Evolutionary conservation across 2,797 vertebrate genomes (phyloP).

Genomic region (Anguilla anguilla): DNA sequence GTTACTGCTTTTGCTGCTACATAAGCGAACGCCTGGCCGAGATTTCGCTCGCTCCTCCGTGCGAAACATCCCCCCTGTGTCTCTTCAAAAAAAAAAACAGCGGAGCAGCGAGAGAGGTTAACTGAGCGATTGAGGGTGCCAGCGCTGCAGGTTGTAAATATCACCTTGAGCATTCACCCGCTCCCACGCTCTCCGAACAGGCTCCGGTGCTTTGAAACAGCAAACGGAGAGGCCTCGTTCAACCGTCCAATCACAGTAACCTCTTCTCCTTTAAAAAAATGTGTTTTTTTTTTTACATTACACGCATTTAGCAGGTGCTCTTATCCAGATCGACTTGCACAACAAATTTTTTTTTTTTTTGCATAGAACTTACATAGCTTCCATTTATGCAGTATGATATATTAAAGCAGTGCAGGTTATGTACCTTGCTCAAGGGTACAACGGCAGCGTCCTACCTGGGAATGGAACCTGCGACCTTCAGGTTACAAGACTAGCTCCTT

Average conservation of each 20-base stretch:
- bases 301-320: no score
- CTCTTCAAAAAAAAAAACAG: constrained; percentile 70
- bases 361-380: no score
- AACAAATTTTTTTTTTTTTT: no score
- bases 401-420: no score
- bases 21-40: constrained; percentile 50
- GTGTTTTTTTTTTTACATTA: no score
- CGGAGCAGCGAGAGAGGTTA: constrained; percentile 63
- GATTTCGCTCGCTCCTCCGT: constrained; percentile 54
- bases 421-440: no score
- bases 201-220: background rate
- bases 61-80: constrained; percentile 51
- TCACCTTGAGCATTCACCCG: constrained; percentile 48
- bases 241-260: background rate
- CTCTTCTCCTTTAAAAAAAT: background rate
- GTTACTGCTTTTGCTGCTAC: background rate
- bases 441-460: no score
- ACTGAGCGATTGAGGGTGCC: constrained; percentile 62
- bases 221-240: no score
- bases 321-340: no score
- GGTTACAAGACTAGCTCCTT: no score
- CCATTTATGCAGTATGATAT: no score
- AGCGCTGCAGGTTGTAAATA: constrained; percentile 52
- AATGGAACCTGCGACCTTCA: no score
- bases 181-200: background rate